Evolutionary conservation across 1,140 invertebrate species (phyloP), one percentile per base, ranked within the genome.

Genomic region (Drosophila gunungcola): DNA sequence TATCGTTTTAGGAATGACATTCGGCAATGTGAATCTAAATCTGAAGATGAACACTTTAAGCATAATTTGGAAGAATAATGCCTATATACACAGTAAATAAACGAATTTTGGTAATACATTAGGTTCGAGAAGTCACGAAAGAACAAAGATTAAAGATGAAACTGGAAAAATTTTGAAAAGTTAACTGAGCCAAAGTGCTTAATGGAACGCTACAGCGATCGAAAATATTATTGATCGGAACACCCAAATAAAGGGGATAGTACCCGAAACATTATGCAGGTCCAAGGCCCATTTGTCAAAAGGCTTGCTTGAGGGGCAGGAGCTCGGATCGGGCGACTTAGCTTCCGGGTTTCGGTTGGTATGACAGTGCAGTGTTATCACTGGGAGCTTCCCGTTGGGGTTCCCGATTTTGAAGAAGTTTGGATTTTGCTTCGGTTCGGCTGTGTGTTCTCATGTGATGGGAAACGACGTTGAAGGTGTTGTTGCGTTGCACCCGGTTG

Each of bases 31-130:
- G 41, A 74, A 52, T 73, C 54, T 48, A 41, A 43, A 57, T 64
- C 58, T 41, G 45, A 61, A 49, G 6, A 49, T 12, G 7, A 49
- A 49, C 12, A 49, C 45, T 48, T 29, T 16, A 48, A 27, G 42
- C 25, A 46, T 34, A 53, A 82, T 78, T 82, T 85, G 72, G 74
- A 68, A 73, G 74, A 68, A 73, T 52, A 51, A 79, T 79, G 52
- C 48, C 36, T 52, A 57, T 36, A 73, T 42, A 67, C 38, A 61
- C 21, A 56, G 29, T 41, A 56, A 41, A 11, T 61, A 25, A 80
- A 74, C 62, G 27, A 76, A 81, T 81, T 76, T 81, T 53, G 67
- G 29, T 21, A 41, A 39, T 36, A 51, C 48, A 62, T 51, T 53
- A 4, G 10, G 12, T 13, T 29, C 55, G 55, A 51, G 56, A 48